Conservation (phyloP, 2,888 invertebrate species). For the Lycocerus yunnanus region DNA sequence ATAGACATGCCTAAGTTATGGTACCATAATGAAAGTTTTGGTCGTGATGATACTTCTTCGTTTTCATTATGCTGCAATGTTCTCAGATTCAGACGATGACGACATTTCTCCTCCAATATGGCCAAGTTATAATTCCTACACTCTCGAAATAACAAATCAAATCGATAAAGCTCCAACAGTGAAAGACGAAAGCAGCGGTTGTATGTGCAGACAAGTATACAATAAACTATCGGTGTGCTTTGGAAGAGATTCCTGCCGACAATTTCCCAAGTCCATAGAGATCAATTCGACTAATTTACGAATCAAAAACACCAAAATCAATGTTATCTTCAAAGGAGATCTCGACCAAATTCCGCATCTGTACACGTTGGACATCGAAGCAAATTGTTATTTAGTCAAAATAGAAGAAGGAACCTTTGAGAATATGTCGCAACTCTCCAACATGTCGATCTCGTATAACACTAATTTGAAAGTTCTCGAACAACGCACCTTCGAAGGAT, state of each 20-base stretch:
- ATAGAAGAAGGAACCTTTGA: constrained; percentile 59
- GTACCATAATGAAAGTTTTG: background rate
- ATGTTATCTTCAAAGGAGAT: constrained; percentile 55
- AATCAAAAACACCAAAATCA: constrained; percentile 60
- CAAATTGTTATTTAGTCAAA: constrained; percentile 58
- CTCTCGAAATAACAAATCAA: background rate
- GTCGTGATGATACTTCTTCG: background rate
- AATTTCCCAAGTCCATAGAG: constrained; percentile 58
- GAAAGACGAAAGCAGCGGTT: constrained; percentile 48
- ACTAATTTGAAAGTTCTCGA: constrained; percentile 56
- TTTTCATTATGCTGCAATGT: background rate
- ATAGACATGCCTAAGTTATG: background rate
- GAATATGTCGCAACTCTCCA: constrained; percentile 57
- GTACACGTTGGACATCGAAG: constrained; percentile 59
- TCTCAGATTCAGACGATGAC: background rate
- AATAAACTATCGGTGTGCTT: constrained; percentile 58
- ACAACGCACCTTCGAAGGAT: constrained; percentile 58
- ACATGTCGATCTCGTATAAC: constrained; percentile 63
- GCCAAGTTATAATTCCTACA: constrained; percentile 15
- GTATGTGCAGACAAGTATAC: constrained; percentile 58
- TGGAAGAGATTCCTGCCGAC: constrained; percentile 59
- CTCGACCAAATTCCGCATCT: constrained; percentile 54
- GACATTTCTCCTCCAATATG: constrained; percentile 24
- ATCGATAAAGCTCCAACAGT: background rate
- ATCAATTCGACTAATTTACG: constrained; percentile 54